Base-by-base conservation (phyloP, 2,797 vertebrate species). In the Sandelia bainsii region DNA sequence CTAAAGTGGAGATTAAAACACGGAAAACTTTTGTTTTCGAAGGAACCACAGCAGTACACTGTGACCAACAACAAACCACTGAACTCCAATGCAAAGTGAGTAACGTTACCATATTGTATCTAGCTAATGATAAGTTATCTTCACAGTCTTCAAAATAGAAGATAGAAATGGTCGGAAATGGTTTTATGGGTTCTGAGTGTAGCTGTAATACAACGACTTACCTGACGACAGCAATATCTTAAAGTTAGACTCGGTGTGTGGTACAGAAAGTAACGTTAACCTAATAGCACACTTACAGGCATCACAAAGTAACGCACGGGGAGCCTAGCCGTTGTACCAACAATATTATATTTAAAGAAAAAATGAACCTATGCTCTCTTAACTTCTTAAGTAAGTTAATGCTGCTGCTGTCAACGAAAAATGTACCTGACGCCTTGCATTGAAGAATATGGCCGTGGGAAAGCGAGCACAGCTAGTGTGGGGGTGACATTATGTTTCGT, bases 61-160 rank as follows among this genome's bases (percentile, higher is more conserved):
- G 37, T 39, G 62, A 56, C 17, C 64, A 22, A n/a, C 60, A 61
- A 60, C 59, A 57, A 46, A 49, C 72, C 61, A 51, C 49, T 87
- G 64, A 79, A 57, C 79, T 69, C 76, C 50, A 48, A 69, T 62
- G 63, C 82, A 69, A 79, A 80, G 91, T 92, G 83, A 92, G 92
- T 91, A 80, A 42, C 46, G 19, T 42, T 42, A 75, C 50, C 65
- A 67, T 54, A 45, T 63, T 72, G 49, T 42, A 6, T 68, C 8
- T 9, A 10, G 8, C 16, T n/a, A 46, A 45, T 6, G 13, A 44
- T 19, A 44, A 19, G 16, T 14, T 44, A 8, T 13, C 2, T 11
- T 39, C 10, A 13, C 10, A 39, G 37, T 39, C 37, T 39, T 4
- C 10, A 13, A 29, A 29, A 29, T 29, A 29, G 29, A 13, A 40